These are phyloP conservation scores for Podargus strigoides DNA, from an alignment of 2,797 vertebrate species.

Conservation along the genomic window DNA sequence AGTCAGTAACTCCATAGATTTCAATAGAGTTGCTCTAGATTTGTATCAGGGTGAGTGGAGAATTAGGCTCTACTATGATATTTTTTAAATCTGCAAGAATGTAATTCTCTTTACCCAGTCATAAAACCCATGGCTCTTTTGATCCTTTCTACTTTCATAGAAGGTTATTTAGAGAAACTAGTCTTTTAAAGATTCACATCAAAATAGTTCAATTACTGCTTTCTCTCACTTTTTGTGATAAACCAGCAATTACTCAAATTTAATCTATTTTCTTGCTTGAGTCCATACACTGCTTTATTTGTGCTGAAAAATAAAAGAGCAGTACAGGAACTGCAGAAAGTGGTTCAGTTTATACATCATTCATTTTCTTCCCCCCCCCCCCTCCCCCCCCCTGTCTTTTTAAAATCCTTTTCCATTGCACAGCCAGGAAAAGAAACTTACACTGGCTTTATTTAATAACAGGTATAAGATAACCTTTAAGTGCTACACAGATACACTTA, in stretches of 20 bases:
- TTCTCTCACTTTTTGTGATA: not conserved
- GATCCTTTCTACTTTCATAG: not conserved
- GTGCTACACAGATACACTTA: not conserved
- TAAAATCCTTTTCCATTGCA: not conserved
- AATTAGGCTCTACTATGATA: conserved; percentile 24
- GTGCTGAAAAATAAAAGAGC: not conserved
- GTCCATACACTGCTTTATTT: not conserved
- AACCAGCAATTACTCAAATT: not conserved
- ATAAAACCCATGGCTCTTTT: conserved; percentile 21
- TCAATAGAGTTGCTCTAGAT: conserved; percentile 43
- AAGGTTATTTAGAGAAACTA: conserved; percentile 5
- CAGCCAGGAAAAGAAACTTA: not conserved
- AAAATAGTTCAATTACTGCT: conserved; percentile 13
- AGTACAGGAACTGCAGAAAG: not conserved
- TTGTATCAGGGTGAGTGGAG: conserved; percentile 31
- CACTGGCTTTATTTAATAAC: not conserved
- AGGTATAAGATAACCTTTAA: not conserved
- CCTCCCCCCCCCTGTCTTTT: not conserved
- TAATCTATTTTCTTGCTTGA: not conserved
- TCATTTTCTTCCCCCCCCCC: not conserved
- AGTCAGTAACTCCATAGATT: conserved; percentile 13
- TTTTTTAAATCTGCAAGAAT: conserved; percentile 17
- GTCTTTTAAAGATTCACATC: not conserved
- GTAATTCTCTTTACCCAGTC: conserved; percentile 11
- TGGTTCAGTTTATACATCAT: not conserved